These are phyloP conservation scores for Cossypha dichroa DNA, from an alignment of 2,797 vertebrate species.

Conservation along the genomic window DNA sequence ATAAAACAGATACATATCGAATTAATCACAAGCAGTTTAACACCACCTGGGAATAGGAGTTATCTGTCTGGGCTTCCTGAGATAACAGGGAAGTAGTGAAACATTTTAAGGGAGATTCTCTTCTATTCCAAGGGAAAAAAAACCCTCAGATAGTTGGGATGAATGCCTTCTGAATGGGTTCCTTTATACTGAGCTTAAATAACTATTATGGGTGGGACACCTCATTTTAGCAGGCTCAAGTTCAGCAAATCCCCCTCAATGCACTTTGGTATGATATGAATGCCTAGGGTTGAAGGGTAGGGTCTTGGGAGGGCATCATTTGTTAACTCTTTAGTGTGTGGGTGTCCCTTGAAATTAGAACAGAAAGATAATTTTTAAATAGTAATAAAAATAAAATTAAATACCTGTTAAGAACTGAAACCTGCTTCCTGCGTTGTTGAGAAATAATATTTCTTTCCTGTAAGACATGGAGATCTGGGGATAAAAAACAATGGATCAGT, in stretches of 20 bases:
- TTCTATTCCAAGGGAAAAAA: neutral
- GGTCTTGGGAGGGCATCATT: neutral
- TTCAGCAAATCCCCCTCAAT: slow-evolving; percentile 2
- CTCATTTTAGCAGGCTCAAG: neutral
- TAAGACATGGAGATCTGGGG: neutral
- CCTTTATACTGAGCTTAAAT: neutral
- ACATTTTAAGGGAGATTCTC: neutral
- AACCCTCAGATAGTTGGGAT: neutral
- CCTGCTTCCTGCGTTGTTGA: neutral
- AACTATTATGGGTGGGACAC: neutral
- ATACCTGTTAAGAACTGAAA: neutral
- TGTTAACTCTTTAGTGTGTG: neutral
- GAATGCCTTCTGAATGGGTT: neutral
- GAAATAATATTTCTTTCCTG: neutral
- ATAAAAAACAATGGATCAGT: neutral
- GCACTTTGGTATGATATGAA: slow-evolving; percentile 8
- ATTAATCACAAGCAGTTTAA: neutral
- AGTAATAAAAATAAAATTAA: neutral
- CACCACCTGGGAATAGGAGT: neutral
- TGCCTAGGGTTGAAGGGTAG: neutral
- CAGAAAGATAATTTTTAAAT: neutral
- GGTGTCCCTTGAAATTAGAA: neutral
- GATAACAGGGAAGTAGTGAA: neutral
- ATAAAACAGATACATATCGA: neutral
- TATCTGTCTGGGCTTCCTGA: neutral